Evolutionary conservation across 2,797 vertebrate genomes (phyloP).

Genomic region (Vultur gryphus): DNA sequence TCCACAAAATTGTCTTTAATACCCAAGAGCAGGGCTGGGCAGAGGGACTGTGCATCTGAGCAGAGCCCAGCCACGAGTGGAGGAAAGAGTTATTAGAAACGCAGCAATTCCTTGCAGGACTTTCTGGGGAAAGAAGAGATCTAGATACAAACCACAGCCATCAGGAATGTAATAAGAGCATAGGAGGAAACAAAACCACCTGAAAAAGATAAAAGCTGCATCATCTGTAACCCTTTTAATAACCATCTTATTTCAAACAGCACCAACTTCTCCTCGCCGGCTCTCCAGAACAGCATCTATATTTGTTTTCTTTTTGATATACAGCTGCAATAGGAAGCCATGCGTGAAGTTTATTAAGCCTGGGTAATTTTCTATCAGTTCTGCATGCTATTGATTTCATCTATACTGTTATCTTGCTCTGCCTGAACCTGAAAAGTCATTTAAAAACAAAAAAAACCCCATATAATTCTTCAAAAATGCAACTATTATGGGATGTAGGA

Average conservation of each 20-base stretch:
- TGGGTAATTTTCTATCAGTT: conserved; percentile 49
- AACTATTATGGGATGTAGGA: neutral
- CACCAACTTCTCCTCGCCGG: neutral
- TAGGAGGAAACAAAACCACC: neutral
- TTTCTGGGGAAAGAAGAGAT: neutral
- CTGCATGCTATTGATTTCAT: conserved; percentile 48
- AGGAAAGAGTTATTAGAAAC: accelerated
- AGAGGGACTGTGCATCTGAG: accelerated
- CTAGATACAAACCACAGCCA: neutral
- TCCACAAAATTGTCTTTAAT: accelerated
- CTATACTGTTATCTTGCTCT: conserved; percentile 25
- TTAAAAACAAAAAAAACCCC: neutral
- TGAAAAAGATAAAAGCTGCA: neutral
- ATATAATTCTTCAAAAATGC: neutral
- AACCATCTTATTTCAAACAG: neutral
- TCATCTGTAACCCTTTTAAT: neutral
- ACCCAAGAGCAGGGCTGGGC: neutral
- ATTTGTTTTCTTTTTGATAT: neutral
- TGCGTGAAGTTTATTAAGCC: conserved; percentile 30
- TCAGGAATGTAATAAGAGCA: neutral
- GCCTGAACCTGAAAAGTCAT: conserved; percentile 45
- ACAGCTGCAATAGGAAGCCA: neutral
- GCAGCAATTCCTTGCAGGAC: neutral
- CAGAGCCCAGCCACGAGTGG: accelerated
- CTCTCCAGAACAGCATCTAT: neutral